Evolutionary conservation across 1,140 invertebrate species (phyloP), one percentile per base, ranked within the genome.

Genomic region (Diachasmimorpha longicaudata): DNA sequence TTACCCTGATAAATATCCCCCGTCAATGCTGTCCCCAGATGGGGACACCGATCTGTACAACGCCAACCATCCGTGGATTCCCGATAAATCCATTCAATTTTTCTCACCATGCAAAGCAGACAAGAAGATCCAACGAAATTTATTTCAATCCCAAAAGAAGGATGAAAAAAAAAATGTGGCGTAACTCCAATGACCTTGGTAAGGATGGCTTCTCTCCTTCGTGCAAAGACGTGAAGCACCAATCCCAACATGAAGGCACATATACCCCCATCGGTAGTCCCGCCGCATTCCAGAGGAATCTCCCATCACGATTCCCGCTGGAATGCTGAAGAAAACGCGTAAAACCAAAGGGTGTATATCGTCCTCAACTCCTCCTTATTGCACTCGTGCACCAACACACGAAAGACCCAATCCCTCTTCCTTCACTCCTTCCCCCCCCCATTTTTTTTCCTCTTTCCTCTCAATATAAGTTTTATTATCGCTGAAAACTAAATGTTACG

Each of bases 211-310:
- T 68, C 36, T 68, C 4, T n/a, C 66, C 5, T 68, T 16, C 21
- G 58, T 31, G 23, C 11, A 16, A n/a, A 25, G 31, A 66, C 58
- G 31, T 36, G 58, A 66, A 68, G 66, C 31, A 36, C n/a, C 66
- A 36, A 68, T 68, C 36, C 66, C 14, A 13, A 31, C n/a, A n/a
- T 10, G 31, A 31, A 68, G 25, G 36, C 31, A 68, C 36, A 68
- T 68, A 48, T 46, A 25, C 31, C 25, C 25, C 39, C 42, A 48
- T 46, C 46, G 69, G 69, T 70, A 70, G 42, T 70, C 42, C 48
- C 36, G 36, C n/a, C 36, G 52, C 71, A 72, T 72, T 72, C 71
- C 71, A 72, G 6, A 66, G 52, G 71, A 72, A 72, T 72, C 71
- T 72, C 52, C 37, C 71, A 72, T 72, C 71, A 72, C 19, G 52